These are phyloP conservation scores for Tokudaia muenninki DNA, from an alignment of 2,797 vertebrate genomes.

Conservation along the genomic window DNA sequence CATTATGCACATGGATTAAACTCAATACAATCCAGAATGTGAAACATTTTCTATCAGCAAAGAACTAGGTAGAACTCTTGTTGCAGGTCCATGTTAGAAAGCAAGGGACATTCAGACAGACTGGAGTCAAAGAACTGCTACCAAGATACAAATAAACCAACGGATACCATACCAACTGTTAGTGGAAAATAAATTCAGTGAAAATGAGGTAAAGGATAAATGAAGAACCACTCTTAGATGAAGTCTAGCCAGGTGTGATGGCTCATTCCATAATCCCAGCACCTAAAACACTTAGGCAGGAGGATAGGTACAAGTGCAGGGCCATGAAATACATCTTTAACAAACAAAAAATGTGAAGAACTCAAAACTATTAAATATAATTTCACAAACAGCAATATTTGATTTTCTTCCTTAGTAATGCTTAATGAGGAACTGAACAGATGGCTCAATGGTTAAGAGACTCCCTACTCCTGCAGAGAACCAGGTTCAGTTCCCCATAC, in stretches of 20 bases:
- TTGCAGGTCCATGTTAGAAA: background rate
- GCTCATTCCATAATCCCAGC: background rate
- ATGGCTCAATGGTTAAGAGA: background rate
- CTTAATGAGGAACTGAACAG: background rate
- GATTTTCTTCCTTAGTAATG: background rate
- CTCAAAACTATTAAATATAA: background rate
- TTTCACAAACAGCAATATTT: background rate
- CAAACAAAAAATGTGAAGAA: background rate
- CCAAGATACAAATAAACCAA: constrained; percentile 25
- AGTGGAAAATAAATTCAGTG: background rate
- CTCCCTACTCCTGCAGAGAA: background rate
- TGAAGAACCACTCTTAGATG: background rate
- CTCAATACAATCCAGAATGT: background rate
- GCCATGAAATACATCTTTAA: background rate
- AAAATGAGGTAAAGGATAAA: constrained; percentile 6
- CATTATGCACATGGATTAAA: background rate
- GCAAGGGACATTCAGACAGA: background rate
- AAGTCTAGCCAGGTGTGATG: background rate
- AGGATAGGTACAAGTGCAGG: background rate
- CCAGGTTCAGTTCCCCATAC: background rate
- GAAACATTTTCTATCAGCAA: background rate
- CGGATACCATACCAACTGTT: background rate
- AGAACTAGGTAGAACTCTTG: background rate
- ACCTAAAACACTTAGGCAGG: background rate
- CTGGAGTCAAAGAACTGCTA: background rate